Evolutionary conservation across 2,797 vertebrate genomes (phyloP).

Genomic region (Odontamblyopus lacepedii): DNA sequence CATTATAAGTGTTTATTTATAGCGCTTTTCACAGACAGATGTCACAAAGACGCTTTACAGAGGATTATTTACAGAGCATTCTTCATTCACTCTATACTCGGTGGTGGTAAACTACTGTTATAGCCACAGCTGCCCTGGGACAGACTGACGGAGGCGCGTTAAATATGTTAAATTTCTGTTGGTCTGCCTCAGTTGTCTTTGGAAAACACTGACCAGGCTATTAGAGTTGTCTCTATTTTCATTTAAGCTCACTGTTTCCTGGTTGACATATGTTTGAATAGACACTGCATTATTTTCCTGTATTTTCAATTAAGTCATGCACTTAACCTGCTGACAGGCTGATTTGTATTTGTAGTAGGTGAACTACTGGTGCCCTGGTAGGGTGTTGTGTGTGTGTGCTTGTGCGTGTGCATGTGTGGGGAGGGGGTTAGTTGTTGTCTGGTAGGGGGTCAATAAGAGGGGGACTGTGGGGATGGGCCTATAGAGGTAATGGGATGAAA

Average conservation of each 20-base stretch:
- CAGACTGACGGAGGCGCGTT: no score
- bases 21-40: no score
- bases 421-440: constrained; percentile 44
- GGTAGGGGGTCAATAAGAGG: constrained; percentile 55
- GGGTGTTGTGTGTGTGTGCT: constrained; percentile 22
- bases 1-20: not conserved
- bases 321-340: not conserved
- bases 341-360: constrained; percentile 10
- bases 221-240: constrained; percentile 11
- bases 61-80: no score
- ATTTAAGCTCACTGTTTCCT: constrained; percentile 2
- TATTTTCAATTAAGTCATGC: not conserved
- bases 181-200: not conserved
- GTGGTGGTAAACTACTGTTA: no score
- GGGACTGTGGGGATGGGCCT: constrained; percentile 16
- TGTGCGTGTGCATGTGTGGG: constrained; percentile 14
- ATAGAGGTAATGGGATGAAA: constrained; percentile 48
- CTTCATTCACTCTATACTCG: no score
- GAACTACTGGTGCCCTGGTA: constrained; percentile 27
- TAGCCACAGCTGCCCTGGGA: no score
- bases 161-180: not conserved
- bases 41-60: no score
- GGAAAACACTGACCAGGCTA: not conserved
- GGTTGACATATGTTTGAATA: not conserved
- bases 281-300: not conserved